Base-by-base conservation (phyloP, 92 coral and sea anemone genomes). In the Palythoa grandis region DNA sequence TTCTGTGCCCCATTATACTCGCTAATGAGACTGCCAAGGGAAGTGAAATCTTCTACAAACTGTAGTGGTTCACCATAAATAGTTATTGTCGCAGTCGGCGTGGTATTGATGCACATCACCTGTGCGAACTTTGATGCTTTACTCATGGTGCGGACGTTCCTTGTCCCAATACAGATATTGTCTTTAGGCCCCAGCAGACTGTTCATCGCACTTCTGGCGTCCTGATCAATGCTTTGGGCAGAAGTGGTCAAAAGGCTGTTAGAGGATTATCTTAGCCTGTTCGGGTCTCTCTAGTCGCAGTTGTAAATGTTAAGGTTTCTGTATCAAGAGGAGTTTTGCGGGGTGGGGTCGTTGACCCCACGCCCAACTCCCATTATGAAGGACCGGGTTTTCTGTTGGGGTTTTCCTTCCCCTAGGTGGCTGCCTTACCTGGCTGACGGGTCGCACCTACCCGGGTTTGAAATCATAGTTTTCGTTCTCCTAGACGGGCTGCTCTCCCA, bases 131-230 rank as follows among this genome's bases (percentile, higher is more conserved):
- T 85, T 4, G 57, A 74, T 4, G 88, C 20, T 20, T 85, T 72
- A 23, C 12, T 23, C 74, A 74, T 56, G 54, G 88, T 86, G 84
- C 84, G 84, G 63, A 86, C 84, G n/a, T 86, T 76, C 84, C 84
- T 57, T 2, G 74, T 19, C 11, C 85, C 88, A 15, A 39, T 37
- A 10, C 83, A 23, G 4, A 58, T 53, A 25, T 50, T 66, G 15
- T 17, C 25, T 87, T 78, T 69, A 2, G 89, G 71, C 74, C 86
- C 74, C 11, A 77, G 86, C 53, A 87, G 78, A 22, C 86, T 87
- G 23, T 24, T 16, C 4, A 5, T 87, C 79, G 80, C 13, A 70
- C 73, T 25, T 50, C 71, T 79, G 48, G 7, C 86, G 50, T 79
- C 79, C 43, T 20, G 2, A n/a, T 54, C 0, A 1, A 68, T 63